Base-by-base conservation (phyloP, 2,888 invertebrate genomes). In the Cheilosia grossa region DNA sequence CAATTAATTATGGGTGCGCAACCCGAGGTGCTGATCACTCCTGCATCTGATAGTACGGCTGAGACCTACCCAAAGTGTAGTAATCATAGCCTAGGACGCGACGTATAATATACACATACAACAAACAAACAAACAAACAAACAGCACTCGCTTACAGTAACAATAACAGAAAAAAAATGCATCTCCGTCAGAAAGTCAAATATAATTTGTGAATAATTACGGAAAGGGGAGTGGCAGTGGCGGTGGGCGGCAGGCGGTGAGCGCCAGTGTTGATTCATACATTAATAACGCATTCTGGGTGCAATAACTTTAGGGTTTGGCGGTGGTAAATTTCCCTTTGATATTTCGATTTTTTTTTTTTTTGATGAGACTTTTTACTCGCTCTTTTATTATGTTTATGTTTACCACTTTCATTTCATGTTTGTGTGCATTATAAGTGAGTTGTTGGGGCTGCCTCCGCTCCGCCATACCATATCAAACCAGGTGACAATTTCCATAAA, bases 401-500 rank as follows among this genome's bases (percentile, higher is more conserved):
- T 80, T 74, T 74, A 66, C 80, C 83, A 83, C 83, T 83, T 83
- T 83, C 83, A 66, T 83, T 83, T 74, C 64, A 56, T 74, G 80
- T 74, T 75, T 75, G 74, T 80, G 49, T 66, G 77, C 66, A 72
- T 66, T 82, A 54, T 21, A 70, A 83, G 53, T 54, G 72, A 54
- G 78, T 13, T 64, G 70, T 33, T 54, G 58, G 64, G 64, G 44
- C 54, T 64, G 42, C 21, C 19, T 44, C 17, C 66, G 4, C 51
- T 13, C 51, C 24, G 4, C 19, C 9, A 47, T 17, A 21, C 7
- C 7, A 49, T 17, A 44, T 40, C 56, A 70, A 70, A 44, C 79
- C 78, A 69, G 80, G 80, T 80, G 74, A 83, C 80, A 80, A 80
- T 85, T 75, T 85, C 85, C 81, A 85, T 75, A 81, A 85, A 81